Percentiles rank a stretch among this genome's conserved stretches.
Conservation (phyloP, 2,113 vertebrate species). For the Dissostichus mawsoni region DNA sequence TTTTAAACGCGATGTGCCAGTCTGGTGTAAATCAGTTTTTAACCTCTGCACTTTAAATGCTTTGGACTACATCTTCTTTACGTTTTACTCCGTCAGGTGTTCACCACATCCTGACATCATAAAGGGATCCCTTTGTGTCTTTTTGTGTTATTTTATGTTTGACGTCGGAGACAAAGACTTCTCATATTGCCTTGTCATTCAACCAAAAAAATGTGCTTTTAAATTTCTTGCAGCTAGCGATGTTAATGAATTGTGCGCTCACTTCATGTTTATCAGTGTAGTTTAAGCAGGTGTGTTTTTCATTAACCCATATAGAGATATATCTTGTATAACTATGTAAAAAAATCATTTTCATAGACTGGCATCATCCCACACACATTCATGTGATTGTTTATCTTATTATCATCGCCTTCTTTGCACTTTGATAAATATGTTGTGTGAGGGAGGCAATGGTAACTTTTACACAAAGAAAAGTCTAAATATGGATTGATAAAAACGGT, state of each 20-base stretch:
- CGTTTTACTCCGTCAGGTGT: slow-evolving; percentile 51
- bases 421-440: slow-evolving; percentile 15
- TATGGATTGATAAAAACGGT: slow-evolving; percentile 29
- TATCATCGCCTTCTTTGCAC: slow-evolving; percentile 4
- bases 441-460: background rate
- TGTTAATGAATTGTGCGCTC: background rate
- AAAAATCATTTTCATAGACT: background rate
- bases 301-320: background rate
- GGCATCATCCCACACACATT: slow-evolving; percentile 6
- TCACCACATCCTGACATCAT: slow-evolving; percentile 35
- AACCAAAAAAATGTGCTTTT: slow-evolving; percentile 11
- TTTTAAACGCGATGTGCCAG: slow-evolving; percentile 45
- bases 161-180: background rate
- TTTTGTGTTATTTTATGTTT: slow-evolving; percentile 37
- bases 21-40: slow-evolving; percentile 45
- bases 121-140: slow-evolving; percentile 66
- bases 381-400: slow-evolving; percentile 3
- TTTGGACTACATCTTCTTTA: slow-evolving; percentile 48
- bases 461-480: slow-evolving; percentile 3
- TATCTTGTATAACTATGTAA: background rate
- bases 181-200: slow-evolving; percentile 49
- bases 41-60: slow-evolving; percentile 57
- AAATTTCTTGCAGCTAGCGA: slow-evolving; percentile 5
- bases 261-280: too few species aligned
- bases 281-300: background rate